Base-by-base conservation (phyloP, 2,797 vertebrate genomes). In the Corythornis leucogaster region DNA sequence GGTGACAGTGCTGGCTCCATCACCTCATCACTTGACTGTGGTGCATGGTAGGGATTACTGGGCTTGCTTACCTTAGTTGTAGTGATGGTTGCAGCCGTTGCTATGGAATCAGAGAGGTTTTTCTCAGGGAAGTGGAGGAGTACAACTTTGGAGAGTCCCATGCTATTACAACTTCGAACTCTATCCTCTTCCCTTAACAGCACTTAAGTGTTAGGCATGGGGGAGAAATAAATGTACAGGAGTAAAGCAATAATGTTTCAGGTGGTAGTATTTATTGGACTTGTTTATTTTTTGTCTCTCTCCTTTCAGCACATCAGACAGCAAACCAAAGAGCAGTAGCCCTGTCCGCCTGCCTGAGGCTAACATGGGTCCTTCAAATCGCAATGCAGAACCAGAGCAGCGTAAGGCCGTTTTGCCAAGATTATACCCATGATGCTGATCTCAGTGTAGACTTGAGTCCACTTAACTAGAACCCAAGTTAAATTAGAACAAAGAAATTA, bases 281-380 rank as follows among this genome's bases (percentile, higher is more conserved):
- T 87, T 48, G 55, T 31, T 45, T 11, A 10, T 12, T 6, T 21
- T 67, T 86, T 50, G 59, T 45, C 14, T 69, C 74, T 74, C 53
- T 69, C 5, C 24, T 93, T 94, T 83, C 79, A 99, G 98, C 45
- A 59, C 89, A n/a, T 97, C 93, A 58, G 99, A 99, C 88, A 98
- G 89, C 94, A 98, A 98, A 90, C 97, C 97, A 6, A 99, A 98
- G 97, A 98, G 95, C 96, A 99, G 98, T 95, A 98, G 98, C 50
- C 99, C 99, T 4, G 97, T 98, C 48, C 98, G 98, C 90, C 94
- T 98, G 84, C 98, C 96, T 3, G 99, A 99, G 66, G 93, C 95
- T 3, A 92, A 86, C 51, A 78, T 89, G 7, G 97, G 98, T n/a
- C 98, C 97, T 92, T 90, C 97, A 18, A 98, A 96, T 87, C 99